Percentiles rank a stretch among this genome's conserved stretches.
phyloP scores from a whole-genome alignment of 2,113 vertebrate genomes.

The Orthonyx spaldingii region DNA sequence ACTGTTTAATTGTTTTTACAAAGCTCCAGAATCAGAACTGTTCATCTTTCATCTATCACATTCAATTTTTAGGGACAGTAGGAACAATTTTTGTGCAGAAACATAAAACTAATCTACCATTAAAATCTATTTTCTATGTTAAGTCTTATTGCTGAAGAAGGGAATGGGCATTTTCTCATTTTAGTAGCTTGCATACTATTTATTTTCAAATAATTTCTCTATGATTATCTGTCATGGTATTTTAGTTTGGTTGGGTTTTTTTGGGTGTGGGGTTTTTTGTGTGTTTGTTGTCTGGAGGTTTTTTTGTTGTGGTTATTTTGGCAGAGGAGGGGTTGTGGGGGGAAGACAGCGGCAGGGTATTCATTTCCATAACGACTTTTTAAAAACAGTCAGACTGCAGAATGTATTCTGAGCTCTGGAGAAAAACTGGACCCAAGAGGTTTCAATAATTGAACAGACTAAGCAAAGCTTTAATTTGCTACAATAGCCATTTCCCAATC shows the following conservation, averaged over 20 bases:
- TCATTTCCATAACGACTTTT: neutral
- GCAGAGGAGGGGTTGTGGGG: rapidly evolving
- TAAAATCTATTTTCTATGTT: neutral
- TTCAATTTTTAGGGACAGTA: neutral
- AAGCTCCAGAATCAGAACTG: neutral
- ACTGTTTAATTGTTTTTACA: neutral
- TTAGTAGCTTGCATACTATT: neutral
- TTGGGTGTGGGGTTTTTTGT: neutral
- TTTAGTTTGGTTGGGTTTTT: neutral
- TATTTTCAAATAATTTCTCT: neutral
- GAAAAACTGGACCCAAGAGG: neutral
- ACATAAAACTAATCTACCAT: neutral
- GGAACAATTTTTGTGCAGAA: neutral
- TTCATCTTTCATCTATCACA: neutral
- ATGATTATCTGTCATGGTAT: neutral
- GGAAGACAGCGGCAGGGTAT: neutral
- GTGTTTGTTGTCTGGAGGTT: neutral
- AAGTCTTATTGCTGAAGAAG: neutral
- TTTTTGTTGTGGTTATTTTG: neutral
- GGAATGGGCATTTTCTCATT: neutral
- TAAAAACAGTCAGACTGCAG: neutral
- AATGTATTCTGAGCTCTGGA: neutral
- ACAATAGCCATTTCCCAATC: neutral
- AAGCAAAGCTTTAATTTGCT: neutral
- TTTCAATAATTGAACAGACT: neutral